Evolutionary conservation across 2,113 vertebrate species (phyloP), one percentile per base, ranked within the genome.

Genomic region (Polyodon spathula): DNA sequence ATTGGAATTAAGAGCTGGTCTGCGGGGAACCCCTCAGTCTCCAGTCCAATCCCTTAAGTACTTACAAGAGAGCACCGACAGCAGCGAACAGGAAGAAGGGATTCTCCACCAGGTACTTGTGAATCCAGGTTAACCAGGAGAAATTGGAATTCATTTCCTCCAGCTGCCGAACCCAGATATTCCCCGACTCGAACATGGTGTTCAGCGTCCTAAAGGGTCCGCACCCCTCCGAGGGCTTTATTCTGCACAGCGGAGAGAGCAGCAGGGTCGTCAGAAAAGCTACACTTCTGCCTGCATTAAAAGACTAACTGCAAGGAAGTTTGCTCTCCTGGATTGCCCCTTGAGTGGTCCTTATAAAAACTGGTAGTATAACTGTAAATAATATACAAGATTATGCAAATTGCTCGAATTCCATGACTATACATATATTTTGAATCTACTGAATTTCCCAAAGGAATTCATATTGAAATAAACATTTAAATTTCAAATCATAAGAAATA

Each of bases 131-230:
- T 8, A 98, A 66, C 89, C 90, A 82, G 7, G 71, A 56, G 27
- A 90, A 54, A 1, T 76, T 64, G 0, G 83, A 80, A 60, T 85
- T 86, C 0, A 68, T 64, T 3, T 50, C 6, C 67, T 90, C 86
- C 76, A 97, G 76, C 9, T 70, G 16, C 0, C 66, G 38, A 48
- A 92, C 61, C 92, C 89, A 98, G 0, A 1, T 64, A 27, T 89
- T 89, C 56, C 88, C 89, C 0, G 92, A 86, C 60, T 88, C 56
- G 1, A 92, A 86, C 84, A 98, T 95, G 4, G 81, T 90, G 40
- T 71, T 60, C 51, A 90, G 76, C 0, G 61, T 78, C 0, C 73
- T 90, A 75, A 97, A 99, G 0, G 95, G 94, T 1, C 95, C 95
- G 0, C 96, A 99, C 0, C 27, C 73, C 2, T 46, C 4, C 0